These are phyloP conservation scores for Oryzaephilus surinamensis DNA, from an alignment of 1,140 invertebrate genomes.

Conservation along the genomic window DNA sequence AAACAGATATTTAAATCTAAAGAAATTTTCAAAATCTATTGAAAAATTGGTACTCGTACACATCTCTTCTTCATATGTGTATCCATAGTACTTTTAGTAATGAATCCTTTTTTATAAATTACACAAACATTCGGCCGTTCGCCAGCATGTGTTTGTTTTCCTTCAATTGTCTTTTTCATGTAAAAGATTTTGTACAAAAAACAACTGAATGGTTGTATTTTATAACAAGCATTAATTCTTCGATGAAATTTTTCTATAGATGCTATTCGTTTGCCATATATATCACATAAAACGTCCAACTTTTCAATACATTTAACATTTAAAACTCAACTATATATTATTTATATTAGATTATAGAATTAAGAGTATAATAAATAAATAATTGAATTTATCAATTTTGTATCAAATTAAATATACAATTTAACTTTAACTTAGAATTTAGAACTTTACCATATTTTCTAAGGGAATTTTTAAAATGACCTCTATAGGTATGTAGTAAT, in stretches of 20 bases:
- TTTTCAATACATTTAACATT: conserved; percentile 16
- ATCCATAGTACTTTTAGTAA: not conserved
- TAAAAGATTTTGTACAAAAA: conserved; percentile 54
- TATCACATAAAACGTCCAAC: conserved; percentile 45
- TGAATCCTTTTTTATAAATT: conserved; percentile 1
- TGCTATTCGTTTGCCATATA: conserved; percentile 69
- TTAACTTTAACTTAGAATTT: too few species aligned
- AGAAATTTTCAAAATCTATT: too few species aligned
- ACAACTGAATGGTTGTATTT: conserved; percentile 47
- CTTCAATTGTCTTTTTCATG: conserved; percentile 49
- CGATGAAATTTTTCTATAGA: conserved; percentile 42
- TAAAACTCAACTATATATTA: conserved; percentile 5
- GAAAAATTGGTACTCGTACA: too few species aligned
- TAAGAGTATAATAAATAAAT: conserved; percentile 18
- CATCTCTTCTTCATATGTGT: conserved; percentile 1
- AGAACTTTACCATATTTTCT: not conserved
- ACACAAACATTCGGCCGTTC: not conserved
- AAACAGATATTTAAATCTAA: not conserved
- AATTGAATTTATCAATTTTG: conserved; percentile 2
- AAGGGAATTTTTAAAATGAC: not conserved
- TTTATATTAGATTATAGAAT: not conserved
- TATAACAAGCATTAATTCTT: conserved; percentile 17
- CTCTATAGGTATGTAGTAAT: conserved; percentile 11
- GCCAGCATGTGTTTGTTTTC: conserved; percentile 36
- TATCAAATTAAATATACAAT: conserved; percentile 3